These are phyloP conservation scores for Gasterosteus nipponicus DNA, from an alignment of 2,113 vertebrate genomes.

Conservation along the genomic window DNA sequence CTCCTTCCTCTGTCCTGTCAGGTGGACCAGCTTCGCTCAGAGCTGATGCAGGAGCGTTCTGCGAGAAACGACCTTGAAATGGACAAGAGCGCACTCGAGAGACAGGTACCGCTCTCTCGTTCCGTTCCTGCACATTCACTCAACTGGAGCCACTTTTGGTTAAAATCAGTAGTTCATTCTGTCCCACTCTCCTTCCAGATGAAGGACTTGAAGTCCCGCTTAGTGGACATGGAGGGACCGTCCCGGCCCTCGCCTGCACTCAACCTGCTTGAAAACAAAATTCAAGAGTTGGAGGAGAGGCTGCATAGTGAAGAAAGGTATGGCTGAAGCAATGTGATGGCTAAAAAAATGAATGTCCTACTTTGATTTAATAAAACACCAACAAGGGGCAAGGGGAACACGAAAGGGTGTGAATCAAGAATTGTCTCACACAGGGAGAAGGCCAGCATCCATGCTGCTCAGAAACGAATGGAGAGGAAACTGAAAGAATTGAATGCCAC, in stretches of 20 bases:
- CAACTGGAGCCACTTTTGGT: not conserved
- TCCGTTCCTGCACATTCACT: not conserved
- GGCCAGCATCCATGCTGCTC: constrained; percentile 83
- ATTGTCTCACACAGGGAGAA: constrained; percentile 83
- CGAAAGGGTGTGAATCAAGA: not conserved
- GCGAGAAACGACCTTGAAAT: constrained; percentile 92
- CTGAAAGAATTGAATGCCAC: constrained; percentile 92
- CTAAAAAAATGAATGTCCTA: not conserved
- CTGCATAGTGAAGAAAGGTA: constrained; percentile 92
- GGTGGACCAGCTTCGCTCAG: constrained; percentile 91
- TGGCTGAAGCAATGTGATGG: constrained; percentile 55
- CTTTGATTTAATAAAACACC: no score
- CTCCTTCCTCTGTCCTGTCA: constrained; percentile 48
- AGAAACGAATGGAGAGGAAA: constrained; percentile 89
- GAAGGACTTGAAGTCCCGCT: constrained; percentile 89
- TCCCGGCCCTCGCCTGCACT: constrained; percentile 80
- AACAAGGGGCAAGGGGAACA: not conserved
- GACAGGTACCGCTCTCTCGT: constrained; percentile 83
- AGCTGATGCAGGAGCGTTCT: constrained; percentile 92
- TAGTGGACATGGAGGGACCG: constrained; percentile 88
- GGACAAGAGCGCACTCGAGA: constrained; percentile 91
- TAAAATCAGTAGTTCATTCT: not conserved
- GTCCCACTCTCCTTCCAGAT: constrained; percentile 71
- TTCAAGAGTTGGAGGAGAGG: constrained; percentile 90
- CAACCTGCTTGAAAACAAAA: constrained; percentile 85